Evolutionary conservation across 1,140 invertebrate genomes (phyloP).

Genomic region (Marisa cornuarietis): DNA sequence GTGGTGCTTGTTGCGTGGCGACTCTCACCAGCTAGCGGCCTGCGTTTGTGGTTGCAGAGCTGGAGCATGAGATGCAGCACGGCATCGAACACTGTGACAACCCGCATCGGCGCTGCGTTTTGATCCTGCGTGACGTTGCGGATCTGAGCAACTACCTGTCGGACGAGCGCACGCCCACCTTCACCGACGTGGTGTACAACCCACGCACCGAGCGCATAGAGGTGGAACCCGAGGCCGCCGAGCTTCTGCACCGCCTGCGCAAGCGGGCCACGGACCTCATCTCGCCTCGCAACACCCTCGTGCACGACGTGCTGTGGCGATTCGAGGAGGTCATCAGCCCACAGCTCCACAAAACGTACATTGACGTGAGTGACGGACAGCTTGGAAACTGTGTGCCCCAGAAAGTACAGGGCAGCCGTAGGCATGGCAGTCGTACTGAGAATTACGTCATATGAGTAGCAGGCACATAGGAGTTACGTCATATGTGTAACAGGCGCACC

Average conservation of each 20-base stretch:
- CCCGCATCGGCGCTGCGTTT: constrained; percentile 43
- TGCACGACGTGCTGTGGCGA: constrained; percentile 58
- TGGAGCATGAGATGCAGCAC: constrained; percentile 48
- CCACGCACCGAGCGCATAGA: constrained; percentile 46
- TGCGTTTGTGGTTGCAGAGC: constrained; percentile 32
- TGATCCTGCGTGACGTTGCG: constrained; percentile 53
- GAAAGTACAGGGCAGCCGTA: too few relatives aligned
- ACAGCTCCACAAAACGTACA: constrained; percentile 54
- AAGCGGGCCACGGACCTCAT: constrained; percentile 36
- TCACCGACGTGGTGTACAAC: constrained; percentile 51
- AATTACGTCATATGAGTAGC: too few relatives aligned
- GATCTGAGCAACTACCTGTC: constrained; percentile 61
- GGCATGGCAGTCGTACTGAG: too few relatives aligned
- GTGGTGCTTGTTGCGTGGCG: too few relatives aligned
- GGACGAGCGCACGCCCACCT: constrained; percentile 41
- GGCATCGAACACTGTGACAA: constrained; percentile 42
- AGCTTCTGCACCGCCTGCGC: constrained; percentile 44
- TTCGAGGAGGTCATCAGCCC: constrained; percentile 60
- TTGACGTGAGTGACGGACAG: constrained; percentile 27
- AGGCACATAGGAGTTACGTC: too few relatives aligned
- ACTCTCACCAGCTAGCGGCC: too few relatives aligned
- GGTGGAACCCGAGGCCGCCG: constrained; percentile 38
- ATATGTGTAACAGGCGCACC: too few relatives aligned
- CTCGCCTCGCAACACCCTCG: constrained; percentile 39
- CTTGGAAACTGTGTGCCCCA: too few relatives aligned